Evolutionary conservation across 2,888 invertebrate genomes (phyloP), one percentile per base, ranked within the genome.

Genomic region (Drosophila lacicola): DNA sequence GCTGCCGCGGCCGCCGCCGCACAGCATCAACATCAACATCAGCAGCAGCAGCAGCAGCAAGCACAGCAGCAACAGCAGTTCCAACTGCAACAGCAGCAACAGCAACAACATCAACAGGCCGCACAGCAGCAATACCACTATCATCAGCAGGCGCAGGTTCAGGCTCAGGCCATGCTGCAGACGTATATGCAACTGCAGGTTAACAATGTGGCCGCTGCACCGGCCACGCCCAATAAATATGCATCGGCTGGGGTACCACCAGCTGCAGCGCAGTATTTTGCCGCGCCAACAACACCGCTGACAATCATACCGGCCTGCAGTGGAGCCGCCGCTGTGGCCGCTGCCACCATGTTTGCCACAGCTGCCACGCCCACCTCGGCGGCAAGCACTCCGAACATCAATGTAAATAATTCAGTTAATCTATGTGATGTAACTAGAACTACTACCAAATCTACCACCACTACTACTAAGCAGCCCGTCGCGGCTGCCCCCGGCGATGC

Each of bases 371-470:
- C 88, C 63, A 88, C 79, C 56, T 89, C 81, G 44, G 89, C 86
- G 72, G 89, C 86, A 55, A 89, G 89, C 29, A 89, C 90, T 54
- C 89, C 90, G 74, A 90, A 85, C 91, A 89, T 88, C 88, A 91
- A 92, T 92, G 91, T 92, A 92, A 92, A 92, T 91, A 91, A 90
- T 90, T 91, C 88, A 90, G 89, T 90, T 91, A 91, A 90, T 92
- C 91, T 91, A 91, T 90, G 90, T 90, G 91, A 90, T 87, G 89
- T 89, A 89, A 90, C 90, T 91, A 91, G 90, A 90, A 88, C 90
- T 90, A 89, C 91, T 90, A 86, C 88, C 87, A 81, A 72, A 72
- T 72, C 76, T 76, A 76, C 86, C 82, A 85, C 84, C 78, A 81
- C 84, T 85, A 88, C 89, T 82, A 89, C 84, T 83, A 82, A 88